phyloP scores from a whole-genome alignment of 2,888 invertebrate genomes.

The Glyphotaelius pellucidus region DNA sequence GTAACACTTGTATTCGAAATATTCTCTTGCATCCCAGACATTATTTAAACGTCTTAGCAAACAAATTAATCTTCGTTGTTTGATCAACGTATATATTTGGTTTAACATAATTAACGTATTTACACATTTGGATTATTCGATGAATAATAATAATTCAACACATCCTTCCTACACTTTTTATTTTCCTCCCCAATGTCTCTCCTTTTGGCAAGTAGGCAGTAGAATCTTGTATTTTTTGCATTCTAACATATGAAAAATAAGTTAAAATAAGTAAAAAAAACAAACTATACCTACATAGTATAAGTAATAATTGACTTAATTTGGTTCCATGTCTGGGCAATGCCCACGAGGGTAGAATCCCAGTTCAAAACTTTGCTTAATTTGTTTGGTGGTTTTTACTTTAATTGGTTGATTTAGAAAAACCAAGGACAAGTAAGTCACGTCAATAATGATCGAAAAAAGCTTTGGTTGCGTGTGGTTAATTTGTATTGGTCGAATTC shows the following conservation, averaged over 20 bases:
- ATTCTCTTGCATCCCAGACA: too few relatives aligned
- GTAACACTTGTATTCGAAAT: too few relatives aligned
- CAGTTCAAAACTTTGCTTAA: background rate
- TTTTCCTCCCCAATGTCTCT: background rate
- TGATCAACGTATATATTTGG: too few relatives aligned
- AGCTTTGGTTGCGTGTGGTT: background rate
- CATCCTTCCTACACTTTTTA: background rate
- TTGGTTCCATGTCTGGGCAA: background rate
- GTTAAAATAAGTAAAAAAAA: too few relatives aligned
- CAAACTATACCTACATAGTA: too few relatives aligned
- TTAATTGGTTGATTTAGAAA: background rate
- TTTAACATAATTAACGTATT: too few relatives aligned
- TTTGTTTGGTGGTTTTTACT: background rate
- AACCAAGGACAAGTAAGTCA: background rate
- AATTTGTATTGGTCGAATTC: background rate
- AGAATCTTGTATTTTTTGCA: background rate
- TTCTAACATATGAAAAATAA: background rate
- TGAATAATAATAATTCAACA: background rate
- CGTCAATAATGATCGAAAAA: background rate
- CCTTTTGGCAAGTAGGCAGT: background rate
- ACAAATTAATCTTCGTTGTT: background rate
- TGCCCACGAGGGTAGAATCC: background rate
- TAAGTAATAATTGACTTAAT: background rate
- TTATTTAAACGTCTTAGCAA: background rate
- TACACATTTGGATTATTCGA: too few relatives aligned